Conservation (phyloP, 2,797 vertebrate genomes). For the Echeneis naucrates region DNA sequence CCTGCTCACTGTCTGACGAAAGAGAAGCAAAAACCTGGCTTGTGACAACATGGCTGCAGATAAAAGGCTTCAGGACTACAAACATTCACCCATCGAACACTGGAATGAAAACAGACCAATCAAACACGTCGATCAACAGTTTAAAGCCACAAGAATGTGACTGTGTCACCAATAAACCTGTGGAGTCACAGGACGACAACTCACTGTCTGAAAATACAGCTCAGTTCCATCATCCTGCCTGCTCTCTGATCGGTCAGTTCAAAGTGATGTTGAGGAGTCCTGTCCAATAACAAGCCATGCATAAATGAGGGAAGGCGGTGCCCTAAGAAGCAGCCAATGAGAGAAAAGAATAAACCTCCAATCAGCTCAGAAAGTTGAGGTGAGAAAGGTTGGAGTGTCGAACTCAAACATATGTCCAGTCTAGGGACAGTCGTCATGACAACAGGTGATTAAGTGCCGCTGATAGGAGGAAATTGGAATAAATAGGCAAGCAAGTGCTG, state of each 20-base stretch:
- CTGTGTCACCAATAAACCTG: not conserved
- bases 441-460: not conserved
- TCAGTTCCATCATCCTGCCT: not conserved
- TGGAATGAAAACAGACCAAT: conserved; percentile 27
- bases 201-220: conserved; percentile 12
- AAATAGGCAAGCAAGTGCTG: conserved; percentile 11
- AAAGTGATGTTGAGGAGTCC: conserved; percentile 1
- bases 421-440: not conserved
- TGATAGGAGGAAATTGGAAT: conserved; percentile 16
- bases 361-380: not conserved
- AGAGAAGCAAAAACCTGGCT: not conserved
- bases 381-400: not conserved
- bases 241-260: conserved; percentile 45
- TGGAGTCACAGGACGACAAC: not conserved
- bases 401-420: not conserved
- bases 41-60: conserved; percentile 28
- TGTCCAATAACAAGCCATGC: conserved; percentile 54
- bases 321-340: conserved; percentile 43
- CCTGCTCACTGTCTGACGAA: not conserved
- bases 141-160: conserved; percentile 43
- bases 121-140: not conserved
- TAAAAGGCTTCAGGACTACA: not conserved
- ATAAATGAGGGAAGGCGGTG: conserved; percentile 51
- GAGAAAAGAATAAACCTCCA: conserved; percentile 32
- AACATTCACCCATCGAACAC: conserved; percentile 5